Conservation (phyloP, 2,113 vertebrate species). For the Silurus glanis region DNA sequence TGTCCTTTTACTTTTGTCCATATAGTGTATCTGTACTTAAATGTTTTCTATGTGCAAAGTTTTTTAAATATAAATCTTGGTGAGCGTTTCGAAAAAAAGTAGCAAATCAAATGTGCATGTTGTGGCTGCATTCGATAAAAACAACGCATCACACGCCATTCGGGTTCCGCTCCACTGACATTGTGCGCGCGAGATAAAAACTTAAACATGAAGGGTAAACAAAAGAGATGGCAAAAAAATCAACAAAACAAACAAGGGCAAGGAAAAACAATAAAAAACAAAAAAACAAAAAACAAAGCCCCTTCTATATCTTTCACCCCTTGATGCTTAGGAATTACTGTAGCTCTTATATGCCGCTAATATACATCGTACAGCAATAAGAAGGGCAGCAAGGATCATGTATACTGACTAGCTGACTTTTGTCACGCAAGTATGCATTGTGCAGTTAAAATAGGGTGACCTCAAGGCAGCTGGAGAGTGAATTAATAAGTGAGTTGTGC, state of each 20-base stretch:
- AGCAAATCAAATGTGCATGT: constrained; percentile 50
- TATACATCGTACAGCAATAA: constrained; percentile 17
- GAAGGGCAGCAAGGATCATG: constrained; percentile 6
- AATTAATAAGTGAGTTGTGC: constrained; percentile 1
- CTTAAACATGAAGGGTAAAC: constrained; percentile 50
- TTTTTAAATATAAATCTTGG: constrained; percentile 3
- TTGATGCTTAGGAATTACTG: constrained; percentile 9
- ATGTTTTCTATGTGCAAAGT: background rate
- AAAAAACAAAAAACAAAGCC: constrained; percentile 11
- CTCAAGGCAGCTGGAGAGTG: constrained; percentile 22
- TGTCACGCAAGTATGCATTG: constrained; percentile 37
- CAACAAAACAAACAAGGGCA: constrained; percentile 43
- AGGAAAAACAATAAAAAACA: constrained; percentile 39
- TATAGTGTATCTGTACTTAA: background rate
- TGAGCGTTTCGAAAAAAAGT: constrained; percentile 8
- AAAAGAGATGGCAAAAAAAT: constrained; percentile 49
- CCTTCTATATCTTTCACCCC: constrained; percentile 25
- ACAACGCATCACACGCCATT: constrained; percentile 64
- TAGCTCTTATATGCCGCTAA: constrained; percentile 34
- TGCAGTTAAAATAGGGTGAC: constrained; percentile 7
- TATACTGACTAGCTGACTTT: constrained; percentile 23
- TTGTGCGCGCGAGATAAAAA: constrained; percentile 50
- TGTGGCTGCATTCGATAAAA: constrained; percentile 57
- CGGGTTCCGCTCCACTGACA: constrained; percentile 55
- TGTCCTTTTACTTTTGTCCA: background rate